phyloP scores from a whole-genome alignment of 2,888 invertebrate genomes.

The Dastarcus helophoroides region DNA sequence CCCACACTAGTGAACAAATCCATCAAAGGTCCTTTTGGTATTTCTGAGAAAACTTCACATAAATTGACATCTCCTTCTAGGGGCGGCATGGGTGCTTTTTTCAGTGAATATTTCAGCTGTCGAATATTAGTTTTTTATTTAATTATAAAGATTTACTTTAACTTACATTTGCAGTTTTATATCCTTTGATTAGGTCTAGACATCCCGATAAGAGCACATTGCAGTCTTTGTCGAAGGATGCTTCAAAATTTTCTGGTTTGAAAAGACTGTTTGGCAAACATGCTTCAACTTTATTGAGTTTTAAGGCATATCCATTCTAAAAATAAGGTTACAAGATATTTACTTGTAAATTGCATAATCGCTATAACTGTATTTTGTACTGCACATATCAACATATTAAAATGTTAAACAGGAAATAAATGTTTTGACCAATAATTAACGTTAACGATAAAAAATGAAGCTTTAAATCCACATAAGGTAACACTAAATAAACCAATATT shows the following conservation, averaged over 20 bases:
- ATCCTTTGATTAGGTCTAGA: conserved; percentile 31
- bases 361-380: too few relatives aligned
- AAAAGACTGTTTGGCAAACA: conserved; percentile 20
- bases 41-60: conserved; percentile 29
- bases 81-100: conserved; percentile 35
- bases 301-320: conserved; percentile 25
- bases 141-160: background rate
- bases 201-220: conserved; percentile 37
- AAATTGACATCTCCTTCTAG: conserved; percentile 36
- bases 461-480: too few relatives aligned
- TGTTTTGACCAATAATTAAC: too few relatives aligned
- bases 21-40: too few relatives aligned
- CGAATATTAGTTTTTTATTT: background rate
- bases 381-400: too few relatives aligned
- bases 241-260: conserved; percentile 15
- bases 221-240: conserved; percentile 33
- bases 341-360: too few relatives aligned
- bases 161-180: conserved; percentile 31
- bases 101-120: conserved; percentile 30
- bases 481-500: too few relatives aligned
- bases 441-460: too few relatives aligned
- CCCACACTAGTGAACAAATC: too few relatives aligned
- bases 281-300: conserved; percentile 18
- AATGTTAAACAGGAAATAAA: too few relatives aligned
- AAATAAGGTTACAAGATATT: too few relatives aligned